Evolutionary conservation across 2,113 vertebrate genomes (phyloP).

Genomic region (Xenus cinereus): DNA sequence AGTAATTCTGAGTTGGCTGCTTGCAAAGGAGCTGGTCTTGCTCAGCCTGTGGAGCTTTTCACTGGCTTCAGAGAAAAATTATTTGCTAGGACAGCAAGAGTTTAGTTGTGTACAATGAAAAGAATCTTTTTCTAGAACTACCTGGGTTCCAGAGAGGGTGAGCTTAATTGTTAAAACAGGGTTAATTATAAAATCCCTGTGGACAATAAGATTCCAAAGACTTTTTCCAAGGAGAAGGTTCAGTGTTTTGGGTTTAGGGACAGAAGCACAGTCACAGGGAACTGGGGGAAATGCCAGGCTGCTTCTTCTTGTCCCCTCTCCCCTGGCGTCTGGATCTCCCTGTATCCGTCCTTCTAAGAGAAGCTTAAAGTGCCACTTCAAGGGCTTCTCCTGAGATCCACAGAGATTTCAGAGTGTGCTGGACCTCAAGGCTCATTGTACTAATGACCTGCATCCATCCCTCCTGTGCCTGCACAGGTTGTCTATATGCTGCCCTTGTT

Average conservation of each 20-base stretch:
- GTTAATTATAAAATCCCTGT: neutral
- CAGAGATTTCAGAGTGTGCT: neutral
- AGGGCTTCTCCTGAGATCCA: neutral
- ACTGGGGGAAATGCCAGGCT: neutral
- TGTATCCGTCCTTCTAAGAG: neutral
- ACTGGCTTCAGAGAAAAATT: neutral
- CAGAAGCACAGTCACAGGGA: neutral
- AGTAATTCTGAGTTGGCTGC: neutral
- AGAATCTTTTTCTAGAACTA: neutral
- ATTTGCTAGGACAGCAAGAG: neutral
- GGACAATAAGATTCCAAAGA: neutral
- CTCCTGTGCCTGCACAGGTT: neutral
- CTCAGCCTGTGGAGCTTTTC: neutral
- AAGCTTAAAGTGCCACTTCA: neutral
- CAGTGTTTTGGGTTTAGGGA: neutral
- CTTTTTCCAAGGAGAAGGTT: neutral
- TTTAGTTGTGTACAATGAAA: neutral
- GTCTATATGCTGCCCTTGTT: neutral
- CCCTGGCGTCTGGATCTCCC: neutral
- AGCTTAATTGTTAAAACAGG: neutral
- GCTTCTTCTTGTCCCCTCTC: neutral
- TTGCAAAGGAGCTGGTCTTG: neutral
- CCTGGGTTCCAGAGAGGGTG: neutral
- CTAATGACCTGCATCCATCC: neutral
- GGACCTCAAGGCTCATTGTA: neutral